Base-by-base conservation (phyloP, 2,797 vertebrate genomes). In the Emydoidea blandingii region DNA sequence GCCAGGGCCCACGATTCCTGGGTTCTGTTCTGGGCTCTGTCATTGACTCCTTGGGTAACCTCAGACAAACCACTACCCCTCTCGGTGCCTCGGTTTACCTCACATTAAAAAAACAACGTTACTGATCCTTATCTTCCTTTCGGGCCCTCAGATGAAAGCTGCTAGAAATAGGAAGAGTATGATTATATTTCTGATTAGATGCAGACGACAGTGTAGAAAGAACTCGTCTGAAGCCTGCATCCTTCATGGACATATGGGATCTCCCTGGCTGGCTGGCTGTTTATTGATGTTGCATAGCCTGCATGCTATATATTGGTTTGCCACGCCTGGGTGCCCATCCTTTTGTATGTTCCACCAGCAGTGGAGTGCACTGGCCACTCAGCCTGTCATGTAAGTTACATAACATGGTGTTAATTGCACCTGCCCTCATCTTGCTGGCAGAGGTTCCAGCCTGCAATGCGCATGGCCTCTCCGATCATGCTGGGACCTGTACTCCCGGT, bases 371-470 rank as follows among this genome's bases (percentile, higher is more conserved):
- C 6, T 72, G n/a, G n/a, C 65, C 65, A 72, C 19, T 72, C 65
- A 72, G 65, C n/a, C 65, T 12, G 21, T 41, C n/a, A 18, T 6
- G 65, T 41, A 72, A 23, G 65, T 72, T 68, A 37, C 62, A 37
- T n/a, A n/a, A n/a, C 12, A 27, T 1, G 44, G 81, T 12, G 56
- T 81, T 78, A 79, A 18, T 59, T 29, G 23, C 37, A 10, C 1
- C 59, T 49, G 52, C 8, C 47, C 65, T 62, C 80, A 49, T 8
- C 0, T 72, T 3, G 2, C 59, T 52, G n/a, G 59, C 82, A 88
- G 15, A 1, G 0, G 18, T 37, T 50, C 62, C 85, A 81, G 34
- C 47, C 25, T 0, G 0, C 31, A 41, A 14, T n/a, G 19, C 88
- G 59, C 76, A 14, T 0, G 44, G 12, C n/a, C 50, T 5, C 18